A percentile compares a stretch with the other conserved stretches of the same genome.
phyloP scores from a whole-genome alignment of 2,888 invertebrate genomes.

The Epinotia bilunana region DNA sequence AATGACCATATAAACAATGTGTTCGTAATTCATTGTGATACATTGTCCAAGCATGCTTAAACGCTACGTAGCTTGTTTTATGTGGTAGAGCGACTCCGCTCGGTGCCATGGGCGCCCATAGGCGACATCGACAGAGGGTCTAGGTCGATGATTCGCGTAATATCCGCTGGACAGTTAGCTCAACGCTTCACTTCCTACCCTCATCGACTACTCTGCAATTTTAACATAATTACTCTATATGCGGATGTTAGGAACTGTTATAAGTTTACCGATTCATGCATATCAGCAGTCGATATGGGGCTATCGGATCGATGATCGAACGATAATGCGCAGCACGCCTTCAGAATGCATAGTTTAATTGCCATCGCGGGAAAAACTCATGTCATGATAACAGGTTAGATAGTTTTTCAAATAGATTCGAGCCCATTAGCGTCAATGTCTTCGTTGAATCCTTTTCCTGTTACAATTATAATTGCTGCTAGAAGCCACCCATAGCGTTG shows the following conservation, averaged over 20 bases:
- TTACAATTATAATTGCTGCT: constrained; percentile 6
- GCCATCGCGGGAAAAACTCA: background rate
- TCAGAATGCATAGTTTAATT: constrained; percentile 18
- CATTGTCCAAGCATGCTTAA: background rate
- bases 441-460: background rate
- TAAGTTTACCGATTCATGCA: constrained; percentile 33
- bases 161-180: constrained; percentile 59
- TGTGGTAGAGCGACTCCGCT: background rate
- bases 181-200: constrained; percentile 72
- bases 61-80: background rate
- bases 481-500: constrained; percentile 3
- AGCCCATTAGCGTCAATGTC: constrained; percentile 10
- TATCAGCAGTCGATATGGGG: constrained; percentile 26
- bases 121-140: constrained; percentile 49
- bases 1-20: background rate
- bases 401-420: constrained; percentile 3
- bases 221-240: constrained; percentile 60
- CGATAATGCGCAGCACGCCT: constrained; percentile 18
- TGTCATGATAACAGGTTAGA: constrained; percentile 2
- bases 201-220: constrained; percentile 56
- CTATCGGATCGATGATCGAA: constrained; percentile 23
- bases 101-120: background rate
- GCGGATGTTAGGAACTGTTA: constrained; percentile 42
- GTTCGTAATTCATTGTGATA: background rate
- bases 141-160: constrained; percentile 52